Conservation (phyloP, 2,797 vertebrate genomes). For the Brachymystax lenok region DNA sequence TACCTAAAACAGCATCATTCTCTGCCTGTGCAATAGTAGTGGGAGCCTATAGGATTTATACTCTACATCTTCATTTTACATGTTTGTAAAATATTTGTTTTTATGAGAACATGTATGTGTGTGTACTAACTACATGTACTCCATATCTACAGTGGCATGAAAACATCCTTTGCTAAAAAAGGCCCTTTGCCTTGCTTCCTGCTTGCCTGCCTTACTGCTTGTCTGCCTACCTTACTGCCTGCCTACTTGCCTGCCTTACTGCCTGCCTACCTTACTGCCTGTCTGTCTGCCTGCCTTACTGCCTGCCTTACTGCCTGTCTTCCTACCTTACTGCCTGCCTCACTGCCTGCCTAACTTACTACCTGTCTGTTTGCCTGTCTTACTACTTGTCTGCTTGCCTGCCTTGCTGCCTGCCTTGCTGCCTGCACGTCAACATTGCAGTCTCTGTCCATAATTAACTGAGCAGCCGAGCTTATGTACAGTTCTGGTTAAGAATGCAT, state of each 20-base stretch:
- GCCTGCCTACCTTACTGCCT: too few species aligned
- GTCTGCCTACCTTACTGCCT: background rate
- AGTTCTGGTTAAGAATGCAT: slow-evolving; percentile 68
- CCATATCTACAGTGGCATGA: background rate
- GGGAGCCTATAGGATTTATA: too few species aligned
- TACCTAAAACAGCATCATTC: background rate
- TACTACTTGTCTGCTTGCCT: slow-evolving; percentile 32
- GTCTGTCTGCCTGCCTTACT: too few species aligned
- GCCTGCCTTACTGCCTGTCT: too few species aligned
- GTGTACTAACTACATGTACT: background rate
- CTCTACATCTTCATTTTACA: background rate
- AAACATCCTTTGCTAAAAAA: background rate
- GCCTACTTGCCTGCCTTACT: too few species aligned
- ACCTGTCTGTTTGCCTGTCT: background rate
- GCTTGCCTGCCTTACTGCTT: too few species aligned
- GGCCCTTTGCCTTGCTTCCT: background rate
- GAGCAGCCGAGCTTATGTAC: slow-evolving; percentile 70
- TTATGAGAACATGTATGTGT: too few species aligned
- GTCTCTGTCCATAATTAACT: slow-evolving; percentile 72
- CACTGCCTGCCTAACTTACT: background rate
- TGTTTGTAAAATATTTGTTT: background rate
- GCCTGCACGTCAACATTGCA: slow-evolving; percentile 64
- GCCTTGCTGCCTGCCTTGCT: background rate
- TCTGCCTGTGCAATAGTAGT: too few species aligned
- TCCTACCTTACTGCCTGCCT: too few species aligned